phyloP scores from a whole-genome alignment of 1,140 invertebrate genomes.

The Rhizoglyphus robini region DNA sequence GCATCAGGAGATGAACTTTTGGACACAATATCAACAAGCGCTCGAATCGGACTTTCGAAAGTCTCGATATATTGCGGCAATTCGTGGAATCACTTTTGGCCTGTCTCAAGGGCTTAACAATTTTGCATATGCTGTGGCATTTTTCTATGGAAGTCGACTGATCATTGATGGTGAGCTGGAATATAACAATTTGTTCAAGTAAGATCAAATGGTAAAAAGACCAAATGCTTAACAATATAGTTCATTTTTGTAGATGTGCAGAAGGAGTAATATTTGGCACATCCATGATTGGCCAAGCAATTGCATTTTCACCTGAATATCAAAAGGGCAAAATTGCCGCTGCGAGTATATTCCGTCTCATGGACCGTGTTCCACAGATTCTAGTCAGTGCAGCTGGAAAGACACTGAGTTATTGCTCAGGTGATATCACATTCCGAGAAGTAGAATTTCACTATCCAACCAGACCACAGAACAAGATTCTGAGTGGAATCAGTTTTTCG shows the following conservation, averaged over 20 bases:
- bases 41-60: constrained; percentile 24
- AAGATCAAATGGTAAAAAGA: too few relatives aligned
- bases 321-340: constrained; percentile 67
- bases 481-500: constrained; percentile 39
- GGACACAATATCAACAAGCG: constrained; percentile 6
- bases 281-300: constrained; percentile 67
- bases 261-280: constrained; percentile 70
- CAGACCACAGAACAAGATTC: constrained; percentile 37
- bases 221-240: too few relatives aligned
- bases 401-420: constrained; percentile 26
- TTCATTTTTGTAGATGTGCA: too few relatives aligned
- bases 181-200: constrained; percentile 68
- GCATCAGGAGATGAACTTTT: constrained; percentile 31
- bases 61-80: constrained; percentile 45
- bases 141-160: constrained; percentile 68
- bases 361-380: constrained; percentile 28
- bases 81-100: constrained; percentile 52
- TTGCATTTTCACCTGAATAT: constrained; percentile 74
- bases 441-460: constrained; percentile 44
- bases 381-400: not conserved
- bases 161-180: constrained; percentile 48
- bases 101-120: constrained; percentile 62
- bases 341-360: constrained; percentile 36
- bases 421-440: constrained; percentile 53
- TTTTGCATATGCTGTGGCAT: constrained; percentile 60